Evolutionary conservation across 2,797 vertebrate species (phyloP).

Genomic region (Geotrypetes seraphini): DNA sequence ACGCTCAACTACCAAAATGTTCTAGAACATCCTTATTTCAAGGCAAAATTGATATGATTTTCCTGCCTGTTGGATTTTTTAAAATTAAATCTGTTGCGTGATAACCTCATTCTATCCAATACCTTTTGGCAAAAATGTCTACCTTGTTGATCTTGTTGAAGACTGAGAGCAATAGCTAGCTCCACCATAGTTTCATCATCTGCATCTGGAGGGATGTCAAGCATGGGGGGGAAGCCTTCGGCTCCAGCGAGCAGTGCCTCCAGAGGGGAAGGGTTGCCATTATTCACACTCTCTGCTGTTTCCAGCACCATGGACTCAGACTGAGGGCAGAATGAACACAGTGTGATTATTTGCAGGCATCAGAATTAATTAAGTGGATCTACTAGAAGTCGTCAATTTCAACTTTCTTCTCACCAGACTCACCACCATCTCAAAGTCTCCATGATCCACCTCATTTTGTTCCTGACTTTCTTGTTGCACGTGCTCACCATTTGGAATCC

Average conservation of each 20-base stretch:
- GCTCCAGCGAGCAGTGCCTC: constrained; percentile 95
- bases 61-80: too few relatives aligned
- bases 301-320: constrained; percentile 97
- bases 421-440: constrained; percentile 98
- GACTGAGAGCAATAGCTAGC: constrained; percentile 89
- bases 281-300: constrained; percentile 89
- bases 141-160: constrained; percentile 98
- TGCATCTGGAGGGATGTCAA: constrained; percentile 95
- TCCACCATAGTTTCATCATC: constrained; percentile 99
- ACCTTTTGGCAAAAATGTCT: too few relatives aligned
- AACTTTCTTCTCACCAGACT: constrained; percentile 34
- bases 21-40: too few relatives aligned
- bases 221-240: constrained; percentile 94
- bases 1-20: too few relatives aligned
- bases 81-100: too few relatives aligned
- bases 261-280: constrained; percentile 91
- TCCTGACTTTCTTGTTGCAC: constrained; percentile 89
- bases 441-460: constrained; percentile 89
- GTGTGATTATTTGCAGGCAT: too few relatives aligned
- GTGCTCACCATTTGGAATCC: constrained; percentile 75
- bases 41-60: too few relatives aligned
- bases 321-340: constrained; percentile 44
- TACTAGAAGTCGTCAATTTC: too few relatives aligned
- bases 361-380: too few relatives aligned
- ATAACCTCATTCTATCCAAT: too few relatives aligned